phyloP scores from a whole-genome alignment of 2,113 vertebrate species.

The Pelodiscus sinensis region DNA sequence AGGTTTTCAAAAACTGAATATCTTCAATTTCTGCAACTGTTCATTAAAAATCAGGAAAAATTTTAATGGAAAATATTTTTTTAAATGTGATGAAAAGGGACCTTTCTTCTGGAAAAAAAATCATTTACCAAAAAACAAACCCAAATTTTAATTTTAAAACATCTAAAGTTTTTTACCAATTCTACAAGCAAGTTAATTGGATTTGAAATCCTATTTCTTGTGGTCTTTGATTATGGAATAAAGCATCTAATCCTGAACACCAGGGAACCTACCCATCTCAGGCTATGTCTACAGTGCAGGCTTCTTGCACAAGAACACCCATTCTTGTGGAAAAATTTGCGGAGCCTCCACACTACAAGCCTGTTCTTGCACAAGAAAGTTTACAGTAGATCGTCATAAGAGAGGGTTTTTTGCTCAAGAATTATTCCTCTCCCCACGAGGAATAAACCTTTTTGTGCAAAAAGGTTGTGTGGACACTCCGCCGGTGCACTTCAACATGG shows the following conservation, averaged over 20 bases:
- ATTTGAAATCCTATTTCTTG: neutral
- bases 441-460: too few species aligned
- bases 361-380: too few species aligned
- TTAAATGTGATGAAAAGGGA: neutral
- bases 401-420: too few species aligned
- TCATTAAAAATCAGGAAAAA: neutral
- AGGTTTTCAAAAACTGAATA: neutral
- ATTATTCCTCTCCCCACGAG: too few species aligned
- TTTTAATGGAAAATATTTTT: neutral
- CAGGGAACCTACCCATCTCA: neutral
- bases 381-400: too few species aligned
- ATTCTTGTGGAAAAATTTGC: too few species aligned
- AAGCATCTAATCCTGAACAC: neutral
- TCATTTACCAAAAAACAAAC: neutral
- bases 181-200: neutral
- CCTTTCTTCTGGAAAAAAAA: neutral
- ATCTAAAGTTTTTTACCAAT: neutral
- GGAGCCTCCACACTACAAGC: too few species aligned
- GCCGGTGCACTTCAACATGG: neutral
- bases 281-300: too few species aligned
- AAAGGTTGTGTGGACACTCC: too few species aligned
- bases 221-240: neutral
- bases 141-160: neutral
- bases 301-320: too few species aligned
- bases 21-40: neutral